Percentiles rank a stretch among this genome's conserved stretches.
Conservation (phyloP, 2,113 vertebrate genomes). For the Empidonax traillii region DNA sequence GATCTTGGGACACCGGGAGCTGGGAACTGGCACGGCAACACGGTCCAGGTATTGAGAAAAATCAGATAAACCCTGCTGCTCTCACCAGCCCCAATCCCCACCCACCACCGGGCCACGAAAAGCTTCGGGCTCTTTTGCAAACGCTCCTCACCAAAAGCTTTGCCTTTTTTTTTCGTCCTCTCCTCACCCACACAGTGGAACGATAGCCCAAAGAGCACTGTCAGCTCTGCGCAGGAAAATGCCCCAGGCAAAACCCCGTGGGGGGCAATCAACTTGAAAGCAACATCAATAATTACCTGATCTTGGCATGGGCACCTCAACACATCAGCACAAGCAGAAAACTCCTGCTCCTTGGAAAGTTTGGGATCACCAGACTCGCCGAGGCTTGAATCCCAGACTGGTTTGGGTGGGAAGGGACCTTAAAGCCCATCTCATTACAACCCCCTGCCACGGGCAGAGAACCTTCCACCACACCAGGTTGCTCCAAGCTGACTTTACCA, state of each 20-base stretch:
- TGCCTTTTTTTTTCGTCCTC: background rate
- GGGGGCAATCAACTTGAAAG: background rate
- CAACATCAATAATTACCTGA: fast-evolving
- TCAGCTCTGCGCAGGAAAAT: background rate
- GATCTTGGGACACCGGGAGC: background rate
- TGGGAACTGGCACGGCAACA: background rate
- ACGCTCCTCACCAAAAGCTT: background rate
- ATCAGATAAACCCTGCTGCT: background rate
- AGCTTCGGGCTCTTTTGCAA: background rate
- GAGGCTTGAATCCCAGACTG: background rate
- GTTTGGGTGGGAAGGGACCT: background rate
- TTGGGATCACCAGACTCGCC: background rate
- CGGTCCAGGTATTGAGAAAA: background rate
- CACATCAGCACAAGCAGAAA: background rate
- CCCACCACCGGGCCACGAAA: background rate
- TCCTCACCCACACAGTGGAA: background rate
- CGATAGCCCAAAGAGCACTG: background rate
- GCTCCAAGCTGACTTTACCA: background rate
- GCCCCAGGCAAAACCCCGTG: background rate
- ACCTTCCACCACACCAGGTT: background rate
- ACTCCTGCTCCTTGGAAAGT: background rate
- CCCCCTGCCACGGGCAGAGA: fast-evolving
- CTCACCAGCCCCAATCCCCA: background rate
- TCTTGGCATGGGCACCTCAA: background rate
- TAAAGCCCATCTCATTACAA: background rate